phyloP scores from a whole-genome alignment of 1,140 invertebrate species.

The Formica selysi region DNA sequence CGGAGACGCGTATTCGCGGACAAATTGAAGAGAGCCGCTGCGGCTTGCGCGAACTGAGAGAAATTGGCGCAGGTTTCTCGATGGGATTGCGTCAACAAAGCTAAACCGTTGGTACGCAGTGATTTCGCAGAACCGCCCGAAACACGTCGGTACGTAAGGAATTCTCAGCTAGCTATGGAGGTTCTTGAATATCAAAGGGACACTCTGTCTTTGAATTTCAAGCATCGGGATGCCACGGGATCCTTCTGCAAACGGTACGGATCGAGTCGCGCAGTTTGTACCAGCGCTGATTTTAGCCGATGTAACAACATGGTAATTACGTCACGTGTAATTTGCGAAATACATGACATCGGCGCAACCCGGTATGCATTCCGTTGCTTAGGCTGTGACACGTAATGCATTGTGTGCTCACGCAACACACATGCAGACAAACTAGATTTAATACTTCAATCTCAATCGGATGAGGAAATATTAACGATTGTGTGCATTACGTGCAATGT shows the following conservation, averaged over 20 bases:
- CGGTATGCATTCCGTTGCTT: constrained; percentile 22
- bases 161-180: constrained; percentile 41
- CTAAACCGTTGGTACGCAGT: constrained; percentile 47
- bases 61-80: constrained; percentile 28
- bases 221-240: constrained; percentile 50
- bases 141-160: constrained; percentile 61
- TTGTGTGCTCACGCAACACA: not conserved
- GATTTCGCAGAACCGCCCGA: constrained; percentile 52
- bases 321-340: constrained; percentile 53
- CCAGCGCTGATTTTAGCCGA: constrained; percentile 39
- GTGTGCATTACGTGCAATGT: not conserved
- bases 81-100: constrained; percentile 61
- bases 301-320: constrained; percentile 52
- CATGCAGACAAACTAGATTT: constrained; percentile 13
- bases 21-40: constrained; percentile 49
- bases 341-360: constrained; percentile 23
- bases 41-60: constrained; percentile 36
- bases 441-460: constrained; percentile 17
- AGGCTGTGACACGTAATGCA: constrained; percentile 5
- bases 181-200: constrained; percentile 66
- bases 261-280: constrained; percentile 44
- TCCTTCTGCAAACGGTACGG: constrained; percentile 52
- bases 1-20: not conserved
- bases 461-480: not conserved
- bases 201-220: constrained; percentile 65